Conservation (phyloP, 2,113 vertebrate species). For the Bathybates hornii region DNA sequence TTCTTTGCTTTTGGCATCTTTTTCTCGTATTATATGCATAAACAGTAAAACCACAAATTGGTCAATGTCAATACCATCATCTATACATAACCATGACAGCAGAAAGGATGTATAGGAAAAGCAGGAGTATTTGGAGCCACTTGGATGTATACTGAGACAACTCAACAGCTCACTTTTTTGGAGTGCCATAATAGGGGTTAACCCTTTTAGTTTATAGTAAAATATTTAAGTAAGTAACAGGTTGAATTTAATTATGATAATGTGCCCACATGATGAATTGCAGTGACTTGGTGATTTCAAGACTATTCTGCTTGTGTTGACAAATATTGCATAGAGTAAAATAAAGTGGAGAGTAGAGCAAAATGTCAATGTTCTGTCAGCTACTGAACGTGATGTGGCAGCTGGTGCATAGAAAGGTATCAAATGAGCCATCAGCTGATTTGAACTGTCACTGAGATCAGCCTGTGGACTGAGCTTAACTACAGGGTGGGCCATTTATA, state of each 20-base stretch:
- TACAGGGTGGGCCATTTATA: not conserved
- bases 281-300: not conserved
- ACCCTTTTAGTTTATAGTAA: fast-evolving
- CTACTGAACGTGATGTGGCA: fast-evolving
- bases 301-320: not conserved
- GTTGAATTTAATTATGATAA: not conserved
- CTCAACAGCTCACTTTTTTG: not conserved
- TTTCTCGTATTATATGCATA: not conserved
- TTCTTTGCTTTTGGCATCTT: not conserved
- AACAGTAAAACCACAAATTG: not conserved
- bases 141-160: not conserved
- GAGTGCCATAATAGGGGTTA: not conserved
- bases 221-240: not conserved
- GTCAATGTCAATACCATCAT: not conserved
- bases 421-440: not conserved
- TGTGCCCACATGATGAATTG: not conserved
- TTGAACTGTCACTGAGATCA: not conserved
- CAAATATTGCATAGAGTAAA: not conserved
- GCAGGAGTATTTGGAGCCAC: not conserved
- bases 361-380: not conserved
- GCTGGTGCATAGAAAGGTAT: not conserved
- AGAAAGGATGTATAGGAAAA: not conserved
- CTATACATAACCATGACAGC: not conserved
- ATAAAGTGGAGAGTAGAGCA: not conserved
- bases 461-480: not conserved